Percentiles rank a stretch among this genome's conserved stretches.
phyloP scores from a whole-genome alignment of 2,797 vertebrate genomes.

The Antrozous pallidus region DNA sequence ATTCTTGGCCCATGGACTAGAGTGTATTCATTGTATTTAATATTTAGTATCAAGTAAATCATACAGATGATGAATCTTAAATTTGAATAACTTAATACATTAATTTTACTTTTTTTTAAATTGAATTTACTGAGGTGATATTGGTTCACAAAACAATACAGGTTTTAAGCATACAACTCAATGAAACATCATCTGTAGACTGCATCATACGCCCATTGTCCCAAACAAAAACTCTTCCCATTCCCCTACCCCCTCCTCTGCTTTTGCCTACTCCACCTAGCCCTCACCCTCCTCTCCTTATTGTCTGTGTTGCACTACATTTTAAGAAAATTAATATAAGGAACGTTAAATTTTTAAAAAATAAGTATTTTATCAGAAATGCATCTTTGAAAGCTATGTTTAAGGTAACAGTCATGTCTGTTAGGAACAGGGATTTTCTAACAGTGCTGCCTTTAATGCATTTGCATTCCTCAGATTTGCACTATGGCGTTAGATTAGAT shows the following conservation, averaged over 20 bases:
- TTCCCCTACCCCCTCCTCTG: no score
- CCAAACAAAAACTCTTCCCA: no score
- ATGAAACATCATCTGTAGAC: no score
- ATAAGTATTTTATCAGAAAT: not conserved
- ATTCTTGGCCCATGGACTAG: not conserved
- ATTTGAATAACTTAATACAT: not conserved
- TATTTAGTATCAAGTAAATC: conserved; percentile 17
- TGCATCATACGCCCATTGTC: no score
- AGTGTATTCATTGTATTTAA: conserved; percentile 7
- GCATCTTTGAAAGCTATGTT: not conserved
- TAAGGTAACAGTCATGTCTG: not conserved
- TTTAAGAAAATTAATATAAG: not conserved
- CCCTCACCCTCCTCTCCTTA: no score
- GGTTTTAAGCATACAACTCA: no score
- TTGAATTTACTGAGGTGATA: no score
- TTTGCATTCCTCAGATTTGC: not conserved
- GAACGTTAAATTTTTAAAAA: not conserved
- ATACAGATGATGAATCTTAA: not conserved
- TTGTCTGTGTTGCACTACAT: not conserved
- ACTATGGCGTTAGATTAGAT: not conserved
- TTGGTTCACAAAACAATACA: no score
- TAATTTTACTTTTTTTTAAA: not conserved
- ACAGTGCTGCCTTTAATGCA: not conserved
- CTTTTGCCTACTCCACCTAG: no score
- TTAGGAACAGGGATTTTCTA: not conserved